Conservation (phyloP, 2,888 invertebrate species). For the Eupsilia transversa region DNA sequence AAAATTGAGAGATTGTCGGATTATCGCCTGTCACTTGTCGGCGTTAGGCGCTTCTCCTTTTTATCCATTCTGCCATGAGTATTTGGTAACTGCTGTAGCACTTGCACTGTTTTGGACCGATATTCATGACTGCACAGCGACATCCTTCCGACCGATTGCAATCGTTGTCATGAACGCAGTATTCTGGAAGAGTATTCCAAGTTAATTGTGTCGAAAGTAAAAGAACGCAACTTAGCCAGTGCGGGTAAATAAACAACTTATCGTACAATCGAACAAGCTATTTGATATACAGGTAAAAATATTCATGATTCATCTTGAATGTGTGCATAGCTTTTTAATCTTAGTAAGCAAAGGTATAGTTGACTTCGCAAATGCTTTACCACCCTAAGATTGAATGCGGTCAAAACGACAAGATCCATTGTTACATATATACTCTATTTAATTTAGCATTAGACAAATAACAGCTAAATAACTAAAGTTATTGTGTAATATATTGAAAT, state of each 20-base stretch:
- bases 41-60: too few relatives aligned
- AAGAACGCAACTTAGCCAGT: background rate
- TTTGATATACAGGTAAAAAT: background rate
- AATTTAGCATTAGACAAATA: too few relatives aligned
- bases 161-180: background rate
- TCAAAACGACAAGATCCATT: too few relatives aligned
- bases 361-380: too few relatives aligned
- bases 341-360: too few relatives aligned
- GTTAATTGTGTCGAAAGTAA: background rate
- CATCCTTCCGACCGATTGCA: background rate
- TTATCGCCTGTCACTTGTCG: too few relatives aligned
- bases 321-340: too few relatives aligned
- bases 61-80: background rate
- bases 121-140: constrained; percentile 28
- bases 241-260: background rate
- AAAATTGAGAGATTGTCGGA: too few relatives aligned
- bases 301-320: background rate
- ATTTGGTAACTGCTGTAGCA: background rate
- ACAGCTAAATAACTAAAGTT: too few relatives aligned
- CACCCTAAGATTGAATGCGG: too few relatives aligned
- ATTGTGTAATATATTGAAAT: too few relatives aligned
- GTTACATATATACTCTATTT: too few relatives aligned
- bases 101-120: constrained; percentile 20
- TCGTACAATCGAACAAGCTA: background rate
- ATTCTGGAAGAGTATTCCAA: constrained; percentile 5